These are phyloP conservation scores for Serilophus lunatus DNA, from an alignment of 2,113 vertebrate species.

Conservation along the genomic window DNA sequence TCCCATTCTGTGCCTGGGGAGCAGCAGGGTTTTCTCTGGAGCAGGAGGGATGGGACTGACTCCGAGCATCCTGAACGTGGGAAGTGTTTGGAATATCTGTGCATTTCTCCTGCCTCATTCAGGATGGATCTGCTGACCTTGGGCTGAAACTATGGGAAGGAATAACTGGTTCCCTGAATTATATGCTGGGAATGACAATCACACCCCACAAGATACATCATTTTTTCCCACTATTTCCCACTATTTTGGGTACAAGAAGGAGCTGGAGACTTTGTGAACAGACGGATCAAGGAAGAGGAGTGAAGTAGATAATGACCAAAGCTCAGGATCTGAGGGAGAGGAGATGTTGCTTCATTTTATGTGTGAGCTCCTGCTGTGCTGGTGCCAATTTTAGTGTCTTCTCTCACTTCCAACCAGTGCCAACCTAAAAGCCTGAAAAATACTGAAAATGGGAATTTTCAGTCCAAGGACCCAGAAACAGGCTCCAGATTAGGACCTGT, in stretches of 20 bases:
- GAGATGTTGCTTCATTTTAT: neutral
- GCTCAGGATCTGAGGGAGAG: neutral
- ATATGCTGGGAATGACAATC: neutral
- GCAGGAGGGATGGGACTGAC: neutral
- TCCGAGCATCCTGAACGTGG: neutral
- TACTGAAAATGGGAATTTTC: neutral
- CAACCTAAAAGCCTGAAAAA: neutral
- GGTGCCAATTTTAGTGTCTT: conserved; percentile 4
- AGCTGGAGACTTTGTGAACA: neutral
- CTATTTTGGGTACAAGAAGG: neutral
- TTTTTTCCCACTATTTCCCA: neutral
- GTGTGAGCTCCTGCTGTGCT: neutral
- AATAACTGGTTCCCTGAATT: neutral
- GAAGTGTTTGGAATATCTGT: neutral
- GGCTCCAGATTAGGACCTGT: neutral
- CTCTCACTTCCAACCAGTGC: neutral
- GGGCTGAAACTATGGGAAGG: neutral
- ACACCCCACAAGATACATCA: accelerated
- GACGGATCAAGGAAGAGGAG: neutral
- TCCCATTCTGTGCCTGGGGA: neutral
- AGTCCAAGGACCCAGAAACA: neutral
- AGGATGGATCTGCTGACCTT: neutral
- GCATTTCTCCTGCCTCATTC: neutral
- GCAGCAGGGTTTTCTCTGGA: neutral
- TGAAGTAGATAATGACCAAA: conserved; percentile 1